These are phyloP conservation scores for Muraenolepis orangiensis DNA, from an alignment of 2,797 vertebrate species.

Conservation along the genomic window DNA sequence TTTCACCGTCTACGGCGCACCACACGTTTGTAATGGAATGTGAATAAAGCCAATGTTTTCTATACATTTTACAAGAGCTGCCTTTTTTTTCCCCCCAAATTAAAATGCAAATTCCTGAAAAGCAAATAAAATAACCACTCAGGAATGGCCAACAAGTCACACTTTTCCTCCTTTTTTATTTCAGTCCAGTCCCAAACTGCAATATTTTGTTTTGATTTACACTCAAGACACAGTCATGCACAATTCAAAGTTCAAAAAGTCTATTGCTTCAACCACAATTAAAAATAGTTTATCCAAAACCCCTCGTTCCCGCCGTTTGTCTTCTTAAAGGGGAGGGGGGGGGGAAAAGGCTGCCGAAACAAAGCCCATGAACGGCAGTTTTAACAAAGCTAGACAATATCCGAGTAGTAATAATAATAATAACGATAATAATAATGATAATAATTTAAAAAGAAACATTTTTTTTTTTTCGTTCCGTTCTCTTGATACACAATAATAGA, in stretches of 20 bases:
- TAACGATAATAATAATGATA: conserved; percentile 70
- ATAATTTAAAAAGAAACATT: conserved; percentile 88
- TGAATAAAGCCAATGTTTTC: neutral
- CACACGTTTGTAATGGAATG: neutral
- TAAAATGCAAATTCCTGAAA: conserved; percentile 1
- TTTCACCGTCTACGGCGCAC: neutral
- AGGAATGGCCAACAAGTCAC: conserved; percentile 12
- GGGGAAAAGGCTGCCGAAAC: conserved; percentile 75
- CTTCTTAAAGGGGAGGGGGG: conserved; percentile 53
- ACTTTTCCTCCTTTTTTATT: conserved; percentile 65
- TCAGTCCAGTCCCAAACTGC: conserved; percentile 97
- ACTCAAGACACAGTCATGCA: conserved; percentile 99
- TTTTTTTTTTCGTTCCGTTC: conserved; percentile 75
- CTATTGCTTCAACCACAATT: conserved; percentile 99
- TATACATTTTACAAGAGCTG: neutral
- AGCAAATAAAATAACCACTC: conserved; percentile 14
- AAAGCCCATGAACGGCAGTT: conserved; percentile 84
- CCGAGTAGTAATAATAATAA: conserved; percentile 67
- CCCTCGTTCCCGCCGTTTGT: conserved; percentile 58
- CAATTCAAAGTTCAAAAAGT: conserved; percentile 97
- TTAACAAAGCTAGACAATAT: conserved; percentile 82
- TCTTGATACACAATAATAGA: conserved; percentile 93
- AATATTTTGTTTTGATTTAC: conserved; percentile 83
- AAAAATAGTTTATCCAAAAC: conserved; percentile 90
- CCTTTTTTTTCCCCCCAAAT: neutral